These are phyloP conservation scores for Prietella phreatophila DNA, from an alignment of 2,113 vertebrate genomes.

Conservation along the genomic window DNA sequence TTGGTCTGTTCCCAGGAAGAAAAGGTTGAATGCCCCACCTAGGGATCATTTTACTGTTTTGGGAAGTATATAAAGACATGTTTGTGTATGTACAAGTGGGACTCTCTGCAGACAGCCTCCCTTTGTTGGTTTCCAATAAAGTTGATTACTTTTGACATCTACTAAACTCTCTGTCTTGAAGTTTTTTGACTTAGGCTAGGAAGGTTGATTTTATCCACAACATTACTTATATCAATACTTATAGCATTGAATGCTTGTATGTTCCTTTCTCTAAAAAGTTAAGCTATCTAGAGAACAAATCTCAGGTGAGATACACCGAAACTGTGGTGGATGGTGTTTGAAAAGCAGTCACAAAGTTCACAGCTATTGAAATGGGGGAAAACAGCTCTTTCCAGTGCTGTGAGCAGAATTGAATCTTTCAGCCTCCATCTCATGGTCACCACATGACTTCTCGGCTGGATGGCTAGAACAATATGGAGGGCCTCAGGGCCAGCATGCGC, in stretches of 20 bases:
- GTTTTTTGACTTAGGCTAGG: too few species aligned
- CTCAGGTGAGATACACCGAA: constrained; percentile 6
- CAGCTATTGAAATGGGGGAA: neutral
- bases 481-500: constrained; percentile 23
- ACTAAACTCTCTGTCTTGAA: too few species aligned
- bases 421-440: constrained; percentile 49
- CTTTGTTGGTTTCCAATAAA: too few species aligned
- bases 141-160: too few species aligned
- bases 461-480: constrained; percentile 27
- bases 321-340: constrained; percentile 17
- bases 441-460: constrained; percentile 43
- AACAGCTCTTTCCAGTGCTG: constrained; percentile 44
- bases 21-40: too few species aligned
- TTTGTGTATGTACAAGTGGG: too few species aligned
- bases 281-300: constrained; percentile 9
- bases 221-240: too few species aligned
- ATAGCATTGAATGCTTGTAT: neutral
- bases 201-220: too few species aligned
- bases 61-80: too few species aligned
- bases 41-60: too few species aligned
- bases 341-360: constrained; percentile 30
- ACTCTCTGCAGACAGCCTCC: too few species aligned
- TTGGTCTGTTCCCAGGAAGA: too few species aligned
- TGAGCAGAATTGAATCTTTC: constrained; percentile 59
- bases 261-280: constrained; percentile 4